Evolutionary conservation across 2,888 invertebrate genomes (phyloP), one percentile per base, ranked within the genome.

Genomic region (Cheilosia urbana): DNA sequence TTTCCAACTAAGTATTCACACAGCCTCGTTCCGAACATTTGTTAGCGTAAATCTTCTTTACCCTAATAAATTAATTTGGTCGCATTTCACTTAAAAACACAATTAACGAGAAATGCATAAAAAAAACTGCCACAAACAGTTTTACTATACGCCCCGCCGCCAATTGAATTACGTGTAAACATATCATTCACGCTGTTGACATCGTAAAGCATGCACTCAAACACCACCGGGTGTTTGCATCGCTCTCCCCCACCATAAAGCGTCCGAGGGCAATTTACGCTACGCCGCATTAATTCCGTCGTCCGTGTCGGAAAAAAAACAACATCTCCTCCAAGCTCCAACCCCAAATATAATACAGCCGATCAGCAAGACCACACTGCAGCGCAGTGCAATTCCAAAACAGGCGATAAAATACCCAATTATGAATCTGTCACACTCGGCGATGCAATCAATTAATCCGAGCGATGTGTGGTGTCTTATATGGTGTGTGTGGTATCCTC

Each of bases 371-470:
- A 27, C 34, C 65, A 58, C 19, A 47, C 34, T 66, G 72, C 60
- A 19, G 11, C 40, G 72, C 27, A 65, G 71, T 76, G 77, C 85
- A 81, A 72, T 85, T 85, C 77, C 77, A 27, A 77, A 81, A 81
- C 57, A 81, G 63, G 68, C 83, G 73, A 87, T 88, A 87, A 88
- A 88, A 87, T 80, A 83, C 87, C 85, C 85, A 88, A 88, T 88
- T 88, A 81, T 87, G 87, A 82, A 83, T 76, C 71, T 88, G 87
- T 79, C 88, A 81, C 84, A 83, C 47, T 85, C 72, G 81, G 72
- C 81, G 81, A 85, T 72, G 63, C 62, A 85, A 81, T 63, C 85
- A 85, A 85, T 85, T 85, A 85, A 85, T 85, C 81, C 72, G 30
- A 37, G 19, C 53, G 21, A 58, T 34, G 40, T 69, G 4, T 45